A percentile compares a stretch with the other conserved stretches of the same genome.
Evolutionary conservation across 2,888 invertebrate species (phyloP).

Genomic region (Pseudococcus jackbeardsleyi): DNA sequence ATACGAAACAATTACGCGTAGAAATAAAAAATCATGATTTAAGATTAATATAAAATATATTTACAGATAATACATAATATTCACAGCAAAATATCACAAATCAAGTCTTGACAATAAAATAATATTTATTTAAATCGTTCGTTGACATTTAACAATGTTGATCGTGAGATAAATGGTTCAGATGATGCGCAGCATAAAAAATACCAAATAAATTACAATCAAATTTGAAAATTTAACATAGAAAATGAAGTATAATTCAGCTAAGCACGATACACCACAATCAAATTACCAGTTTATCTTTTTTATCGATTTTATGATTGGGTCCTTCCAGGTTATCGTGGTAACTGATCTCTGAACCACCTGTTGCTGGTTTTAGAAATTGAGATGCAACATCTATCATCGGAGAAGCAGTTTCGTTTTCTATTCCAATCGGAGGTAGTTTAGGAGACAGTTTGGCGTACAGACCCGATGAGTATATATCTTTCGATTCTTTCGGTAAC

Average conservation of each 20-base stretch:
- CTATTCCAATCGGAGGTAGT: constrained; percentile 51
- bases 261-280: neutral
- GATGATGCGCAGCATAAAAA: neutral
- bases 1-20: neutral
- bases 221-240: neutral
- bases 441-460: constrained; percentile 43
- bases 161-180: neutral
- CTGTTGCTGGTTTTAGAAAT: constrained; percentile 52
- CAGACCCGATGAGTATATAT: constrained; percentile 35
- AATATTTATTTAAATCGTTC: constrained; percentile 36
- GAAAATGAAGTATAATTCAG: neutral
- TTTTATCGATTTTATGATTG: constrained; percentile 47
- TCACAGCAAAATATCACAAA: constrained; percentile 55
- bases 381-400: constrained; percentile 42
- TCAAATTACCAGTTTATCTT: constrained; percentile 20
- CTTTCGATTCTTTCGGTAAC: constrained; percentile 12
- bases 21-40: neutral
- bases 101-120: constrained; percentile 36
- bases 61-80: constrained; percentile 38
- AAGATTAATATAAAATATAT: constrained; percentile 16
- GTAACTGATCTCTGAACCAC: constrained; percentile 58
- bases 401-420: constrained; percentile 34
- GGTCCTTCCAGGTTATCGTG: constrained; percentile 52
- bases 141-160: neutral
- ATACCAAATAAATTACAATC: constrained; percentile 17